Evolutionary conservation across 2,797 vertebrate species (phyloP).

Genomic region (Bradypodion ventrale): DNA sequence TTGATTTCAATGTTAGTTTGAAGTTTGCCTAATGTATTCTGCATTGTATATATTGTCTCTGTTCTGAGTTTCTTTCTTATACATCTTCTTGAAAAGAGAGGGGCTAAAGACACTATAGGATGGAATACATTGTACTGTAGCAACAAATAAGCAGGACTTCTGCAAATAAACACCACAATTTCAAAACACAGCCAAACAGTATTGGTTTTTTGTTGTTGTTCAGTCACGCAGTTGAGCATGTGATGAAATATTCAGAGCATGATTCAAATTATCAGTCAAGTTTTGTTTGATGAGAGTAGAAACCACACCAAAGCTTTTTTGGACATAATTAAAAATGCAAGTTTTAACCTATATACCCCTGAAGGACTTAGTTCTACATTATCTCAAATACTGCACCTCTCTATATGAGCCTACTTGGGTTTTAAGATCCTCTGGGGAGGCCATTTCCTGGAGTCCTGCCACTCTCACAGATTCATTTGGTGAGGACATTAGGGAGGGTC

Average conservation of each 20-base stretch:
- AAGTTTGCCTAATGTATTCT: conserved; percentile 5
- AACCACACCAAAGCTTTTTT: conserved; percentile 19
- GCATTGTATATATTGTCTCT: not conserved
- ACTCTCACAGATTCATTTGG: too few relatives aligned
- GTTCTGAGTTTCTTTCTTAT: not conserved
- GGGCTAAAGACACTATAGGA: not conserved
- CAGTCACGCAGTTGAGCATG: too few relatives aligned
- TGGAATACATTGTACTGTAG: not conserved
- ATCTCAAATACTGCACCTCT: too few relatives aligned
- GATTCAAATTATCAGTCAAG: conserved; percentile 11
- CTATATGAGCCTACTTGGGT: too few relatives aligned
- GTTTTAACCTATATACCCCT: too few relatives aligned
- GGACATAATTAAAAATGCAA: too few relatives aligned
- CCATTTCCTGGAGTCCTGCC: too few relatives aligned
- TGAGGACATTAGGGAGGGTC: too few relatives aligned
- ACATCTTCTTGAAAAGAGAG: not conserved
- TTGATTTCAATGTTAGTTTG: not conserved
- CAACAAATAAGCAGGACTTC: not conserved
- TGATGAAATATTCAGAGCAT: conserved; percentile 5
- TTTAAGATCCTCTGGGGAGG: too few relatives aligned
- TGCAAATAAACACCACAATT: conserved; percentile 10
- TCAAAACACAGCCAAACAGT: not conserved
- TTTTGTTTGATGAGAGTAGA: conserved; percentile 11
- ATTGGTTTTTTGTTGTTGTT: too few relatives aligned
- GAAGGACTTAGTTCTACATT: too few relatives aligned